Base-by-base conservation (phyloP, 2,888 invertebrate species). In the Candidula unifasciata region DNA sequence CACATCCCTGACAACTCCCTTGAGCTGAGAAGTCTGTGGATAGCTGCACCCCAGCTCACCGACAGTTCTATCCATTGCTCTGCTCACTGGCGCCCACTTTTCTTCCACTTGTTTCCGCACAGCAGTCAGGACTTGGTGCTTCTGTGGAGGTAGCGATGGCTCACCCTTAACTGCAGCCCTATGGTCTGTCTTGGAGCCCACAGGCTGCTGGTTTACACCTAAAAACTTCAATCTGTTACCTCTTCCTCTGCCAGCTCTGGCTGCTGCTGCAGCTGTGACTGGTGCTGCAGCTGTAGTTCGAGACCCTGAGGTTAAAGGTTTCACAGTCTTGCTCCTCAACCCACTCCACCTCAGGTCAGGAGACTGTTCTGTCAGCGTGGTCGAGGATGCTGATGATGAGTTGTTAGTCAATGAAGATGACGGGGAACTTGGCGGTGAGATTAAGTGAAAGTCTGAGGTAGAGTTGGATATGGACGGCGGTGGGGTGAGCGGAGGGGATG, bases 401-500 rank as follows among this genome's bases (percentile, higher is more conserved):
- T 73, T 44, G 64, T 66, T 24, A 13, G 66, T 13, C 68, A 37
- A 27, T 18, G 80, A 73, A 18, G 57, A 27, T 16, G 69, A 57
- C 10, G 54, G 52, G 30, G 80, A 71, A 18, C 54, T 33, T 0
- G 80, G 71, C 6, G 71, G 71, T 52, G 52, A 52, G 54, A 80
- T 52, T 33, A 80, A 30, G 54, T 80, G 69, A 33, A 57, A 80
- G 71, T 80, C 66, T 6, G 71, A 33, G 10, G 30, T n/a, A 27
- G 80, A 80, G 80, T 80, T 80, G 33, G 80, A 80, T 27, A 54
- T 35, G 1, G 80, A 80, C 6, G 80, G 80, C 3, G 80, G 80
- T 3, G 80, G 80, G 3, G 80, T 66, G 52, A 71, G 71, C 5
- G 80, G 80, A 24, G 80, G 71, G 24, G 80, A 91, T 88, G 85